phyloP scores from a whole-genome alignment of 92 coral and sea anemone genomes.

The Epizoanthus fatuus region DNA sequence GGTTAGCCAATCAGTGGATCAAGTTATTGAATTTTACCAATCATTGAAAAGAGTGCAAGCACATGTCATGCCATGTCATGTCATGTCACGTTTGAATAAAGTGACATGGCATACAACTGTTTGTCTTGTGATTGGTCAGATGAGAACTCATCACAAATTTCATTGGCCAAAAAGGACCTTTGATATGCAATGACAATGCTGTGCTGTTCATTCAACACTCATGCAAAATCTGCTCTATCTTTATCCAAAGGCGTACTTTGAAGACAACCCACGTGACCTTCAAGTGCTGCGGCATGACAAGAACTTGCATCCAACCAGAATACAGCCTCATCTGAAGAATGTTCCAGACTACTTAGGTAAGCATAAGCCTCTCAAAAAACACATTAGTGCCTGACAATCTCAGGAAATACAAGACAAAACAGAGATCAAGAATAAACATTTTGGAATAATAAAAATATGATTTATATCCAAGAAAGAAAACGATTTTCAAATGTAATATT shows the following conservation, averaged over 20 bases:
- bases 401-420: too few species aligned
- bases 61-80: too few species aligned
- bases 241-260: slow-evolving; percentile 88
- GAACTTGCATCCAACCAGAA: slow-evolving; percentile 95
- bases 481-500: too few species aligned
- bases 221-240: background rate
- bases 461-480: too few species aligned
- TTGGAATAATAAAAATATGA: too few species aligned
- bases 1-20: too few species aligned
- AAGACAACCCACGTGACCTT: slow-evolving; percentile 98
- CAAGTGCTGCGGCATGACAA: slow-evolving; percentile 96
- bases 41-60: too few species aligned
- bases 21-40: too few species aligned
- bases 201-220: background rate
- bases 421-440: too few species aligned
- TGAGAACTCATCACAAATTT: too few species aligned
- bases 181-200: background rate
- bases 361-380: background rate
- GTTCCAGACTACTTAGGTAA: slow-evolving; percentile 97
- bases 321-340: slow-evolving; percentile 95
- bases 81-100: background rate
- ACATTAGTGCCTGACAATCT: too few species aligned
- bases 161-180: background rate
- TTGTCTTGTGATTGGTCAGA: background rate
- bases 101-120: background rate